These are phyloP conservation scores for Thripadectes ignobilis DNA, from an alignment of 2,797 vertebrate genomes.

Conservation along the genomic window DNA sequence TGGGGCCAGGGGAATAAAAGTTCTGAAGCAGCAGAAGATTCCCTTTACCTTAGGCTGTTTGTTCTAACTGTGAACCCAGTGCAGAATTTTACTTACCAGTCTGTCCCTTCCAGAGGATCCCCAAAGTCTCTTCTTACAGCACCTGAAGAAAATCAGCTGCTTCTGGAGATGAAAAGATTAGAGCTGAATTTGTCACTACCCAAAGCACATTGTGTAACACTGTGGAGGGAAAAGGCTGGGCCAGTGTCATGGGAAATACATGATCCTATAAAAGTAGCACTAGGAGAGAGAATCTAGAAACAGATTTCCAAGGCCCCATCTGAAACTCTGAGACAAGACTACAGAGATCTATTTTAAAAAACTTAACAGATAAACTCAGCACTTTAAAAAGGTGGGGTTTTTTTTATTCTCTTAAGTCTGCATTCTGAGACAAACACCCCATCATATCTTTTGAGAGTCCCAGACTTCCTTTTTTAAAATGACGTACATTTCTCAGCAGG, in stretches of 20 bases:
- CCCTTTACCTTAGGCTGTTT: conserved; percentile 14
- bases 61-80: background rate
- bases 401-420: background rate
- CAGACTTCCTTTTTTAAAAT: background rate
- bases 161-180: background rate
- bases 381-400: background rate
- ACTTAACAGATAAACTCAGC: background rate
- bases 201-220: background rate
- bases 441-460: background rate
- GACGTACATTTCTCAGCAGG: background rate
- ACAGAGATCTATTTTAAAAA: background rate
- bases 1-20: background rate
- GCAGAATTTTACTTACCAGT: background rate
- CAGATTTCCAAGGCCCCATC: background rate
- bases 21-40: conserved; percentile 12
- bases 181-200: background rate
- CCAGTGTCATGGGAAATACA: background rate
- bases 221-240: background rate
- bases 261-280: background rate
- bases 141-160: background rate
- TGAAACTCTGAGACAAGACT: background rate
- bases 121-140: background rate
- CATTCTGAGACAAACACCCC: background rate
- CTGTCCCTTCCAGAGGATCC: background rate
- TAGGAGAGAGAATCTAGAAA: background rate